Evolutionary conservation across 2,113 vertebrate genomes (phyloP).

Genomic region (Antennarius striatus): DNA sequence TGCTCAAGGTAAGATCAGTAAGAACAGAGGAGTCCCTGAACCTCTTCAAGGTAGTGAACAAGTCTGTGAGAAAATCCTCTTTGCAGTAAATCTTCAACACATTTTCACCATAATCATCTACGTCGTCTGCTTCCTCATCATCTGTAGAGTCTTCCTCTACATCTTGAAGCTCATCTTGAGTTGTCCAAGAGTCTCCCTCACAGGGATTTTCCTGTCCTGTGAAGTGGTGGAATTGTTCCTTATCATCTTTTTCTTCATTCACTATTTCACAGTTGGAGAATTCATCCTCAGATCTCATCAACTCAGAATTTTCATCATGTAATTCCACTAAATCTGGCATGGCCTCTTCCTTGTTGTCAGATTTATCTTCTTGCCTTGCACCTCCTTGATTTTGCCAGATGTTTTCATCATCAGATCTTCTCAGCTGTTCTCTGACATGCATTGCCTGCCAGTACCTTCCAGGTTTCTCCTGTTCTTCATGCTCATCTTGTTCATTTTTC

Average conservation of each 20-base stretch:
- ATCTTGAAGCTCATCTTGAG: constrained; percentile 4
- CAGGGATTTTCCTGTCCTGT: not conserved
- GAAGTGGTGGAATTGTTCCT: not conserved
- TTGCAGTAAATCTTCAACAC: constrained; percentile 49
- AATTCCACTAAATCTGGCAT: not conserved
- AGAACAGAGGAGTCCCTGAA: constrained; percentile 71
- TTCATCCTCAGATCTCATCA: not conserved
- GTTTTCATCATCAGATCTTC: not conserved
- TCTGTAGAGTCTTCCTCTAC: constrained; percentile 14
- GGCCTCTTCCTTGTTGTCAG: not conserved
- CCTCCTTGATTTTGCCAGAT: not conserved
- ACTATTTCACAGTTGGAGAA: not conserved
- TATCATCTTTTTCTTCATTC: not conserved
- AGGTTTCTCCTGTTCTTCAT: not conserved
- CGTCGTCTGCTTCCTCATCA: constrained; percentile 8
- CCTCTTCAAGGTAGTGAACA: constrained; percentile 73
- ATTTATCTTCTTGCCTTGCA: not conserved
- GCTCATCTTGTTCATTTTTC: not conserved
- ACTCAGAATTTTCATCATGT: not conserved
- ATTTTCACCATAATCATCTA: constrained; percentile 28
- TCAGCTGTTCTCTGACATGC: not conserved
- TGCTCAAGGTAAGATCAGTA: constrained; percentile 74
- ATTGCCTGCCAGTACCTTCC: not conserved
- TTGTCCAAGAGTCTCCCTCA: no score
- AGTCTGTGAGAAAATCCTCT: constrained; percentile 43